A percentile compares a stretch with the other conserved stretches of the same genome.
phyloP scores from a whole-genome alignment of 2,888 invertebrate species.

The Polydesmus complanatus region DNA sequence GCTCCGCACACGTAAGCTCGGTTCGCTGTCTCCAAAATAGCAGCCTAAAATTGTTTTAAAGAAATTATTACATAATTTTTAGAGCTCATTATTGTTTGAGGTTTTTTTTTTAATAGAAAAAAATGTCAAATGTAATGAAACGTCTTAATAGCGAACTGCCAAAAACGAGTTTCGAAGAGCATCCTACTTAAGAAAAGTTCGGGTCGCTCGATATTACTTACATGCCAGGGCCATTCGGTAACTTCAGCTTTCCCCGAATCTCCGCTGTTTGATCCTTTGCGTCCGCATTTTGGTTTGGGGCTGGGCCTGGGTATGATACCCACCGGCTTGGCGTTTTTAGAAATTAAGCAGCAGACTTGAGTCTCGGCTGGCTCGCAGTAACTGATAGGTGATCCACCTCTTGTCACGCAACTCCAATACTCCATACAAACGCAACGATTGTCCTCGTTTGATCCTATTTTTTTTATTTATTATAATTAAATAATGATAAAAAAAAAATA shows the following conservation, averaged over 20 bases:
- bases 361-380: constrained; percentile 32
- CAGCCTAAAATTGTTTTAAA: constrained; percentile 27
- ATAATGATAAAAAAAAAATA: too few relatives aligned
- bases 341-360: constrained; percentile 32
- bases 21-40: constrained; percentile 31
- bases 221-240: constrained; percentile 36
- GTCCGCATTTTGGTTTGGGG: constrained; percentile 21
- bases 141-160: too few relatives aligned
- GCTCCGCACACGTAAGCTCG: constrained; percentile 35
- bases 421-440: constrained; percentile 32
- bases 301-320: constrained; percentile 24
- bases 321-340: constrained; percentile 26
- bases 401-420: constrained; percentile 32
- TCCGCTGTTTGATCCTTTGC: constrained; percentile 22
- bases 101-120: not conserved
- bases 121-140: too few relatives aligned
- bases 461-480: too few relatives aligned
- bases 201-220: too few relatives aligned
- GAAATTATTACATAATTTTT: not conserved
- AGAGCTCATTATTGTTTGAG: not conserved
- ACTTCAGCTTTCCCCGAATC: constrained; percentile 29
- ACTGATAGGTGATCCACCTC: constrained; percentile 31
- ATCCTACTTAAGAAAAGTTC: too few relatives aligned
- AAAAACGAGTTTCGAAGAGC: too few relatives aligned
- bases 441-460: not conserved